These are phyloP conservation scores for Danio jaintianensis DNA, from an alignment of 2,797 vertebrate species.

Conservation along the genomic window DNA sequence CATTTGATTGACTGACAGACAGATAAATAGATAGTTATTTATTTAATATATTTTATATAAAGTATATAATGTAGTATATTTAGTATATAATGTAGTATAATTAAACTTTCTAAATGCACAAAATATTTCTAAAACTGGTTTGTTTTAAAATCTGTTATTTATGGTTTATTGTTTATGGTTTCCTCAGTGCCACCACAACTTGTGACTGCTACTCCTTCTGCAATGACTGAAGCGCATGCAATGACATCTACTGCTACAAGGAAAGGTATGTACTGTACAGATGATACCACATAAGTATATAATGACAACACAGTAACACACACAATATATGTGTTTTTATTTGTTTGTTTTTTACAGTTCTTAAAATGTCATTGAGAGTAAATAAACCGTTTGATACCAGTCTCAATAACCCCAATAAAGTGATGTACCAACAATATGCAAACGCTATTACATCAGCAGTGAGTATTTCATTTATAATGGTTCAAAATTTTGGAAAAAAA, in stretches of 20 bases:
- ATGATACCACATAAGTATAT: no score
- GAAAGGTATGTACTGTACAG: not conserved
- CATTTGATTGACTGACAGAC: no score
- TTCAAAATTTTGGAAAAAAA: no score
- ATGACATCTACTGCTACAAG: not conserved
- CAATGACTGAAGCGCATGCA: not conserved
- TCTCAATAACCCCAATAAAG: constrained; percentile 31
- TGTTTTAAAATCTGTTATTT: no score
- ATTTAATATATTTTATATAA: no score
- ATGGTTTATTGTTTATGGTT: not conserved
- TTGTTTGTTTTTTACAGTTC: not conserved
- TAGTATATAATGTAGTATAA: no score
- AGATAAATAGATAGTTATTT: no score
- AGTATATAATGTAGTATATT: no score
- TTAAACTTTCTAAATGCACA: no score
- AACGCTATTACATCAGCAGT: constrained; percentile 54
- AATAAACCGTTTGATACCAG: constrained; percentile 12
- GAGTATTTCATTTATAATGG: constrained; percentile 57
- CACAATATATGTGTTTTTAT: no score
- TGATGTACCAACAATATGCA: constrained; percentile 15
- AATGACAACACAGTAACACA: no score
- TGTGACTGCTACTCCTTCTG: not conserved
- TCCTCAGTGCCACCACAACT: not conserved
- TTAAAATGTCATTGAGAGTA: constrained; percentile 61
- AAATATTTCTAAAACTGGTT: no score